phyloP scores from a whole-genome alignment of 2,113 vertebrate species.

The Ovis canadensis region DNA sequence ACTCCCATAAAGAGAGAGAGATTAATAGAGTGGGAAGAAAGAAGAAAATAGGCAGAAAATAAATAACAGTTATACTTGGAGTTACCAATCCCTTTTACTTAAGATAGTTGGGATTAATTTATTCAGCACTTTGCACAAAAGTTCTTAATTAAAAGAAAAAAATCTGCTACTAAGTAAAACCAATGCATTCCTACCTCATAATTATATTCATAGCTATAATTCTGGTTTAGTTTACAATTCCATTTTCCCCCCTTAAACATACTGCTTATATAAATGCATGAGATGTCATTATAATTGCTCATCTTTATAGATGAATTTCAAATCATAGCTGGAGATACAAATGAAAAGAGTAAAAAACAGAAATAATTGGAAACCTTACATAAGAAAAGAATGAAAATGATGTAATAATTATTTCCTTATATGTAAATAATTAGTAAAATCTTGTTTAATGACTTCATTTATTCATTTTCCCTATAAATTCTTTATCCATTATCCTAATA shows the following conservation, averaged over 20 bases:
- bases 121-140: not conserved
- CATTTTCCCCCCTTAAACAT: not conserved
- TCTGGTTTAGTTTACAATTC: not conserved
- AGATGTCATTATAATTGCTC: not conserved
- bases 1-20: not conserved
- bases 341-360: not conserved
- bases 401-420: not conserved
- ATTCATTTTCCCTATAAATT: not conserved
- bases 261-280: not conserved
- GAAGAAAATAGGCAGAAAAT: not conserved
- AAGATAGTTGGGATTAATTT: not conserved
- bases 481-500: not conserved
- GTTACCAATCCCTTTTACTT: not conserved
- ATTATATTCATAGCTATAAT: not conserved
- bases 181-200: not conserved
- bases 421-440: not conserved
- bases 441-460: not conserved
- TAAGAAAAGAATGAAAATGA: not conserved
- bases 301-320: not conserved
- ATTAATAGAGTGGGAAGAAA: not conserved
- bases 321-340: not conserved
- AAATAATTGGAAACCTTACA: not conserved
- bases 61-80: not conserved
- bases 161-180: not conserved
- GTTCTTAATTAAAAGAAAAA: not conserved